phyloP scores from a whole-genome alignment of 2,113 vertebrate species.

The Peromyscus californicus region DNA sequence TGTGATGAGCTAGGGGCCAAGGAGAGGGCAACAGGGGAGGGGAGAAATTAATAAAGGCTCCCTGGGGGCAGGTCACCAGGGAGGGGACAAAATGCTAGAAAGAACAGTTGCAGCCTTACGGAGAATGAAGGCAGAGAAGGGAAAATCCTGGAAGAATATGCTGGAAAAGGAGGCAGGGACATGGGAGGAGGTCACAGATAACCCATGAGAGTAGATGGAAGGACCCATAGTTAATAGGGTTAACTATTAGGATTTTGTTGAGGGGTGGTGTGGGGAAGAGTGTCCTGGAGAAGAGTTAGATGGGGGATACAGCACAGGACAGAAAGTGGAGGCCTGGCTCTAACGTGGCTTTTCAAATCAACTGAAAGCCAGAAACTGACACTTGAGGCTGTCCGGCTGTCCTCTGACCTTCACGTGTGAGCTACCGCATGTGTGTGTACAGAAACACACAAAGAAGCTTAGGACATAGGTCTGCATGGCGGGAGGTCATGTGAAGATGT shows the following conservation, averaged over 20 bases:
- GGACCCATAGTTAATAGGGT: neutral
- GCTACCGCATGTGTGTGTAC: neutral
- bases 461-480: neutral
- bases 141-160: neutral
- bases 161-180: neutral
- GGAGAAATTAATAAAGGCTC: neutral
- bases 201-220: neutral
- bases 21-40: neutral
- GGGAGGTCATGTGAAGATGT: accelerated
- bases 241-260: no score
- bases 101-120: neutral
- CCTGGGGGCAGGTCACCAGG: neutral
- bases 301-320: neutral
- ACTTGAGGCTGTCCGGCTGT: neutral
- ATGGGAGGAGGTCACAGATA: neutral
- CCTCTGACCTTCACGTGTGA: neutral
- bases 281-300: neutral
- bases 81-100: neutral
- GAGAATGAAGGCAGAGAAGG: neutral
- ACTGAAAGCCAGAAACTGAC: neutral
- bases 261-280: accelerated
- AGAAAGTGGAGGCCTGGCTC: neutral
- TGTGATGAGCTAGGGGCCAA: neutral
- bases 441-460: neutral
- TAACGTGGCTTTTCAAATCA: accelerated